Conservation (phyloP, 1,140 invertebrate genomes). For the Trissolcus basalis region DNA sequence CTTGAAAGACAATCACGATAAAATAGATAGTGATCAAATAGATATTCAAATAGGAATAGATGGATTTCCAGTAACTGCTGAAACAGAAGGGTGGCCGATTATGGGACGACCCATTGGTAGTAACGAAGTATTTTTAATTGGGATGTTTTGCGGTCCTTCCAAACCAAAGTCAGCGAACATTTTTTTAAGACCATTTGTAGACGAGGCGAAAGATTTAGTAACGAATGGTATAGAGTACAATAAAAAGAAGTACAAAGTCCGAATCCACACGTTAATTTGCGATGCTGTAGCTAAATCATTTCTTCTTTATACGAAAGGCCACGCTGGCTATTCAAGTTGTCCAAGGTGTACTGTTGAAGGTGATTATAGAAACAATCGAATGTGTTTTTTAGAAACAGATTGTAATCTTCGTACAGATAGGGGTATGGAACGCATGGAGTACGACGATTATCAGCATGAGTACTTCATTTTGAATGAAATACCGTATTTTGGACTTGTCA, state of each 20-base stretch:
- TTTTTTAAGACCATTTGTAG: constrained; percentile 37
- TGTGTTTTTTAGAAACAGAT: constrained; percentile 15
- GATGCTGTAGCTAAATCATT: constrained; percentile 54
- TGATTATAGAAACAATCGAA: constrained; percentile 4
- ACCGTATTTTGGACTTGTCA: background rate
- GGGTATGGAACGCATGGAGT: constrained; percentile 6
- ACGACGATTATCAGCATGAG: constrained; percentile 26
- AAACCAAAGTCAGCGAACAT: constrained; percentile 27
- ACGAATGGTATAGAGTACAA: constrained; percentile 9
- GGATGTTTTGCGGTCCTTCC: constrained; percentile 30
- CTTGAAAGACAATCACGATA: background rate
- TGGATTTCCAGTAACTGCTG: constrained; percentile 12
- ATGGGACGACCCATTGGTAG: constrained; percentile 13
- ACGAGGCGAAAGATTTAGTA: constrained; percentile 27
- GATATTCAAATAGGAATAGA: constrained; percentile 17
- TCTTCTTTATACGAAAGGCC: constrained; percentile 40
- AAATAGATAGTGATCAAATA: background rate
- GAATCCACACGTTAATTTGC: constrained; percentile 34
- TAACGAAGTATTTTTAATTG: constrained; percentile 21
- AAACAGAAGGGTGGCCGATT: constrained; percentile 40
- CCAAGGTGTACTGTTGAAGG: constrained; percentile 32
- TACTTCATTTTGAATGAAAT: constrained; percentile 5
- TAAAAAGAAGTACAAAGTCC: constrained; percentile 18
- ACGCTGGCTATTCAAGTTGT: constrained; percentile 47
- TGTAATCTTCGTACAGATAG: constrained; percentile 17